Evolutionary conservation across 2,888 invertebrate species (phyloP), one percentile per base, ranked within the genome.

Genomic region (Doris montereyensis): DNA sequence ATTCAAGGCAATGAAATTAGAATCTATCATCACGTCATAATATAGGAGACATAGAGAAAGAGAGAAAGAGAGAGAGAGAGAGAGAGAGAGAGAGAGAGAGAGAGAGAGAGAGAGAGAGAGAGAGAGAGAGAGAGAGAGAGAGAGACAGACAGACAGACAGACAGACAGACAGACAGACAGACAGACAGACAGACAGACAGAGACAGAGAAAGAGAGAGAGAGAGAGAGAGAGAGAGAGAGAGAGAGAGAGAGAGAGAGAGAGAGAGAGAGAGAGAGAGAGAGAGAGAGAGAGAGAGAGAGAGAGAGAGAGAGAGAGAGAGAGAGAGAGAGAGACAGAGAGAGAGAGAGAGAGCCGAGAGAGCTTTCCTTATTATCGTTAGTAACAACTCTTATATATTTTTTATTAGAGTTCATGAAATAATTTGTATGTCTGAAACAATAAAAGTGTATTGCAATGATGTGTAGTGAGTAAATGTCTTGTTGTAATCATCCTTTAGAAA

Each of bases 11-110:
- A n/a, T n/a, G n/a, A n/a, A n/a, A n/a, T n/a, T n/a, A n/a, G n/a
- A n/a, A n/a, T n/a, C 57, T n/a, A 52, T 10, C n/a, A 17, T 52
- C 10, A 52, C n/a, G n/a, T n/a, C n/a, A n/a, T n/a, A n/a, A n/a
- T n/a, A n/a, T n/a, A 5, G 13, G 41, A 60, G 67, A 32, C 24
- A 76, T 65, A 67, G 24, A 67, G 32, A 68, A 30, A 32, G 17
- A 57, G 68, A 26, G 52, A 68, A 58, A 76, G 57, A 34, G 62
- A 75, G 24, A 62, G 30, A 62, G 24, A 41, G 41, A 67, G 76
- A 76, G 41, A 67, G 65, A 67, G 65, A 65, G 67, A 41, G 65
- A 76, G 76, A 76, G 65, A 30, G 52, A 8, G 76, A 17, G 32
- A 32, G 34, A 65, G 1, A 65, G 32, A 35, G 32, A 35, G 65